Base-by-base conservation (phyloP, 1,140 invertebrate species). In the Himalopsyche phryganea region DNA sequence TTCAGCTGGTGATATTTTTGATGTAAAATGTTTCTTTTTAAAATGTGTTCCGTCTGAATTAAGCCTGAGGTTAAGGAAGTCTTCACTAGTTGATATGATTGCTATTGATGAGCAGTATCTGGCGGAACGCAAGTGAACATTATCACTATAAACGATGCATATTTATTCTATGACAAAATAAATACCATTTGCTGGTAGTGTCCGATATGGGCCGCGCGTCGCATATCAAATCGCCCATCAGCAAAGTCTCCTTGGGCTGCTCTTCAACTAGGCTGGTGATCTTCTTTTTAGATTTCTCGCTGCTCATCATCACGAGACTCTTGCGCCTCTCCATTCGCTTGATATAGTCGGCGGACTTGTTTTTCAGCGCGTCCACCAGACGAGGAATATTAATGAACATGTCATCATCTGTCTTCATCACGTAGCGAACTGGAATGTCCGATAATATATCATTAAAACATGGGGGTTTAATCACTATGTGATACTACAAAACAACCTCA, bases 361-460 rank as follows among this genome's bases (percentile, higher is more conserved):
- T 75, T 0, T 73, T 68, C 7, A 83, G 62, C 35, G 76, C 77
- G 47, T 74, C 67, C 13, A 82, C 47, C 3, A 85, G 65, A 61
- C 80, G 81, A 14, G 81, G 81, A 46, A 91, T 74, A 74, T 92
- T 91, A 4, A 94, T 80, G 67, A 88, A 92, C 73, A 90, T 89
- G 63, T 94, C 91, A 63, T 93, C 91, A 63, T 93, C 91, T 3
- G 87, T 85, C 76, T 94, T 93, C 69, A 92, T 81, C 1, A 93
- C 74, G 71, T 85, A 91, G 45, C 81, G 82, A 2, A 81, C 78
- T 73, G 67, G 44, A 68, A 70, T 50, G 46, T 40, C 0, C 23
- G 9, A 28, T 9, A 28, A 28, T 9, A 28, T 28, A 28, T 5
- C 9, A 28, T 3, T 28, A 28, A 5, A 5, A 28, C 23, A 9